phyloP scores from a whole-genome alignment of 2,888 invertebrate genomes.

The Callinectes sapidus region DNA sequence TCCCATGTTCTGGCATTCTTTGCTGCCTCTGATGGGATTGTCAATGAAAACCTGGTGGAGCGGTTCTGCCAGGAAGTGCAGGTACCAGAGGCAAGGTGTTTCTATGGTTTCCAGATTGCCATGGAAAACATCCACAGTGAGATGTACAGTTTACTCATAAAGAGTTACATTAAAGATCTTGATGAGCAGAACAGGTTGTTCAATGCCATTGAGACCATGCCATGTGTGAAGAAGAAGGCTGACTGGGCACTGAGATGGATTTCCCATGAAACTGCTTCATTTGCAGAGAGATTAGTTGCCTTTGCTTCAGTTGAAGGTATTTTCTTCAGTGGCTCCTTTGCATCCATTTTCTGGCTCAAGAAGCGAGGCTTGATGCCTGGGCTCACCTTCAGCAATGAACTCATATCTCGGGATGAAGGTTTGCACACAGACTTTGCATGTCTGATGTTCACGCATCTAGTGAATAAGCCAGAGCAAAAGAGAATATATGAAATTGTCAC shows the following conservation, averaged over 20 bases:
- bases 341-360: slow-evolving; percentile 99
- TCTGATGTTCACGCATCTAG: slow-evolving; percentile 93
- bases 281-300: slow-evolving; percentile 95
- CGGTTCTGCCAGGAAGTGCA: slow-evolving; percentile 98
- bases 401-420: slow-evolving; percentile 98
- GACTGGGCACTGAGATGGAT: slow-evolving; percentile 99
- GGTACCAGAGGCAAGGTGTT: slow-evolving; percentile 96
- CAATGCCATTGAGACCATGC: slow-evolving; percentile 97
- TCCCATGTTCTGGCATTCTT: slow-evolving; percentile 98
- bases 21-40: slow-evolving; percentile 99
- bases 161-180: slow-evolving; percentile 94
- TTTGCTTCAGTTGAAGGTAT: slow-evolving; percentile 99
- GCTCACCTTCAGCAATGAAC: slow-evolving; percentile 97
- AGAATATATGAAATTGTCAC: slow-evolving; percentile 87
- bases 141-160: slow-evolving; percentile 98
- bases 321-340: slow-evolving; percentile 99
- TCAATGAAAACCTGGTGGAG: slow-evolving; percentile 98
- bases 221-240: slow-evolving; percentile 97
- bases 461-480: slow-evolving; percentile 89
- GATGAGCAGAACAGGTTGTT: slow-evolving; percentile 92
- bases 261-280: slow-evolving; percentile 87
- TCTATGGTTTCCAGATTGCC: slow-evolving; percentile 99
- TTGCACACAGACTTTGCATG: slow-evolving; percentile 99
- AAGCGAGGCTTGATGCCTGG: slow-evolving; percentile 99
- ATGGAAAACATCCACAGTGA: slow-evolving; percentile 99